Base-by-base conservation (phyloP, 2,113 vertebrate genomes). In the Syngnathus scovelli region DNA sequence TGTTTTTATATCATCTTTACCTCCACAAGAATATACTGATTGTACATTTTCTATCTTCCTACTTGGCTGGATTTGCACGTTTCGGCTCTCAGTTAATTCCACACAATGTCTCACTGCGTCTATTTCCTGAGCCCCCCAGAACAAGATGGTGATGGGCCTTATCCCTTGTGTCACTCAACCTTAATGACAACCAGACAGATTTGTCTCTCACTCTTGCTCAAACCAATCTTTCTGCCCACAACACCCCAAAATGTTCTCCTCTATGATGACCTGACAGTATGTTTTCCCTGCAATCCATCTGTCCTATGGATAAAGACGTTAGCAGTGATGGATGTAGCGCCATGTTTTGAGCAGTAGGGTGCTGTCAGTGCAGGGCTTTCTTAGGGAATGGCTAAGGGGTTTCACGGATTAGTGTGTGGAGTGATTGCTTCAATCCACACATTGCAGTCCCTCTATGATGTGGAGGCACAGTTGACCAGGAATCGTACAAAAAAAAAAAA, bases 221-320 rank as follows among this genome's bases (percentile, higher is more conserved):
- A 36, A 16, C 18, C 63, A n/a, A 58, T 51, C 71, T 72, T 60
- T 70, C 68, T 65, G 61, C 39, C 49, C 36, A 5, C 27, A 66
- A 54, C 33, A 38, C 33, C 33, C 33, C 23, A 66, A 21, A 66
- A 51, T 39, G 55, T 48, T 65, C 75, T 51, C 36, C 43, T 60
- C 61, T 39, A 15, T 72, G 65, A 82, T 72, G 77, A 71, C 77
- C 80, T 55, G 66, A 76, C 76, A 85, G 79, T 77, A 75, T 80
- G 75, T 74, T 77, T 16, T 49, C 63, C 67, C 71, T 78, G 78
- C 36, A 55, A 64, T 73, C 73, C 67, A 72, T 81, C 77, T 67
- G 78, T 84, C 74, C 80, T 4, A 55, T 83, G 82, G 86, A 88
- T 90, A 87, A 85, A 87, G 82, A 84, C 58, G 65, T 85, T 84